Evolutionary conservation across 2,113 vertebrate genomes (phyloP), one percentile per base, ranked within the genome.

Genomic region (Lepisosteus oculatus): DNA sequence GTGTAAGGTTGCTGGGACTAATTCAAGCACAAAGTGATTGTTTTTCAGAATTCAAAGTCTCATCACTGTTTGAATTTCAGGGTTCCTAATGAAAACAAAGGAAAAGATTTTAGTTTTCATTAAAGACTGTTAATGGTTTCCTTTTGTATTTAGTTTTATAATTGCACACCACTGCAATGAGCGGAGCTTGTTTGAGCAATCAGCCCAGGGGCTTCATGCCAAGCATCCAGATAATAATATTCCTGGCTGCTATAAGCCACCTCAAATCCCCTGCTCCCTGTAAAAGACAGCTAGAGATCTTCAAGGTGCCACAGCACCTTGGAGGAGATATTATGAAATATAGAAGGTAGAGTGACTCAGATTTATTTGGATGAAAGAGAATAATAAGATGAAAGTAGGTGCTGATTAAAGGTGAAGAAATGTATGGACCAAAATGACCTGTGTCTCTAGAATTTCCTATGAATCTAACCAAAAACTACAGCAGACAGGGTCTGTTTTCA

Each of bases 151-250:
- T 71, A 15, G 2, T 74, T 67, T 77, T 69, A 79, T 67, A 76
- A 74, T 77, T 69, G 45, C 54, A 55, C 59, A 42, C 59, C 1
- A 14, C 43, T 45, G 64, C 4, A 44, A 42, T 47, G 43, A 66
- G 43, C 64, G 12, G 42, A 47, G 64, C 8, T 17, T 12, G 45
- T 67, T 55, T 67, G 45, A 67, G 29, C 66, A 67, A 47, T 55
- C 66, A 29, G 47, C 66, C 66, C 8, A 3, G 5, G 44, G 66
- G 13, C 11, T 41, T 41, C 54, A 65, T n/a, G 12, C 63, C 42
- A 42, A 51, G 63, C 76, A 41, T 51, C 54, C 68, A 62, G 66
- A 68, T 75, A 77, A 79, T 81, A 62, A 80, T 73, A 76, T 78
- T 73, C 76, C 14, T 54, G 61, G 70, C 56, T 70, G 67, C 65